Evolutionary conservation across 2,113 vertebrate species (phyloP).

Genomic region (Acrocephalus kingi): DNA sequence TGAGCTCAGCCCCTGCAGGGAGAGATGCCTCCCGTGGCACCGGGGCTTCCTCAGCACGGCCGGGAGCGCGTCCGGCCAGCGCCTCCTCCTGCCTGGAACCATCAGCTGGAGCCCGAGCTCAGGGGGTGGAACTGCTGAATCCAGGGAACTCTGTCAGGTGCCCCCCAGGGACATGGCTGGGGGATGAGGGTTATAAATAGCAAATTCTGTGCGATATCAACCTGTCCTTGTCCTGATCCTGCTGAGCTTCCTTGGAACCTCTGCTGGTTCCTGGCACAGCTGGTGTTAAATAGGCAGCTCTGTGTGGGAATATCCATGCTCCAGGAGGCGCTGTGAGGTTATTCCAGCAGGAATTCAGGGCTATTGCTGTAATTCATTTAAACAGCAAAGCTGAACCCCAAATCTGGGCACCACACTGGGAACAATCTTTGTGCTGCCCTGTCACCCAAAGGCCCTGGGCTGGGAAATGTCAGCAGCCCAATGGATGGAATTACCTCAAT

Average conservation of each 20-base stretch:
- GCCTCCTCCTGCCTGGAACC: background rate
- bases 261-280: background rate
- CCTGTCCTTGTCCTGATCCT: background rate
- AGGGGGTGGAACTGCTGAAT: background rate
- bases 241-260: background rate
- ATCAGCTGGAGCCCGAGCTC: background rate
- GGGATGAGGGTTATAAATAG: background rate
- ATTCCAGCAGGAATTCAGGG: background rate
- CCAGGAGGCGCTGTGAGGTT: rapidly evolving
- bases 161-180: background rate
- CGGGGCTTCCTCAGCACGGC: background rate
- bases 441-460: background rate
- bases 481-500: background rate
- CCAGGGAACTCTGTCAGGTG: too few relatives aligned
- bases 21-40: background rate
- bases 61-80: background rate
- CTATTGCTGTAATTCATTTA: background rate
- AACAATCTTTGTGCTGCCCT: background rate
- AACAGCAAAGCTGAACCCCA: background rate
- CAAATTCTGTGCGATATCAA: background rate
- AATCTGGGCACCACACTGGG: background rate
- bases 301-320: rapidly evolving
- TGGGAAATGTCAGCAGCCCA: background rate
- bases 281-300: background rate
- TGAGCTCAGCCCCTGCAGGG: background rate